Percentiles rank a stretch among this genome's conserved stretches.
phyloP scores from a whole-genome alignment of 2,888 invertebrate genomes.

The Synergus laeviventris region DNA sequence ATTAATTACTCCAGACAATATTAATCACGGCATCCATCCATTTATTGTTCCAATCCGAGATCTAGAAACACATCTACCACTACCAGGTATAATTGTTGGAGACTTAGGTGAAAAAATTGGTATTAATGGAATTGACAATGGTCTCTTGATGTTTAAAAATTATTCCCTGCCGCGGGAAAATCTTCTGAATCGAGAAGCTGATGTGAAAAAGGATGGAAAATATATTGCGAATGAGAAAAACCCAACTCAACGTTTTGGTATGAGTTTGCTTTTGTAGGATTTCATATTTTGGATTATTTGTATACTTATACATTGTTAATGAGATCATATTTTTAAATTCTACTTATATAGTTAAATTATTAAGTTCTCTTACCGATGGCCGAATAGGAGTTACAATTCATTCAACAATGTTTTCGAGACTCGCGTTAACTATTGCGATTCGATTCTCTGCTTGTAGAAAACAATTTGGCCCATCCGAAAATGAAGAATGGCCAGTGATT shows the following conservation, averaged over 20 bases:
- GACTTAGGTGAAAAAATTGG: conserved; percentile 96
- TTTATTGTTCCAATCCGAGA: conserved; percentile 92
- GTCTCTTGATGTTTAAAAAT: conserved; percentile 88
- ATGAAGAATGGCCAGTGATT: conserved; percentile 88
- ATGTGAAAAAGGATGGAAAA: conserved; percentile 89
- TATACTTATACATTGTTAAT: too few species aligned
- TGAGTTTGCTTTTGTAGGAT: too few species aligned
- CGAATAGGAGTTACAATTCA: conserved; percentile 85
- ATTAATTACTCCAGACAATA: conserved; percentile 86
- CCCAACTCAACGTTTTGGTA: conserved; percentile 88
- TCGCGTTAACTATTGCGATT: conserved; percentile 89
- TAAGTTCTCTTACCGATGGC: conserved; percentile 90
- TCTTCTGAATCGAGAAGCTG: conserved; percentile 90
- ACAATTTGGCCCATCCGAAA: conserved; percentile 89
- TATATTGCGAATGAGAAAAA: conserved; percentile 89
- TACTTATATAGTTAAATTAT: conserved; percentile 77
- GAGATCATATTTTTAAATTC: background rate
- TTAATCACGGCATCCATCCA: conserved; percentile 89
- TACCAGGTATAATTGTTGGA: conserved; percentile 89
- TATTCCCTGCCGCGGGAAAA: conserved; percentile 88
- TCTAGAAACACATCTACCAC: conserved; percentile 83
- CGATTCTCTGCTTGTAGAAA: conserved; percentile 90
- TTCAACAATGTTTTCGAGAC: conserved; percentile 79
- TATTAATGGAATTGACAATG: conserved; percentile 95
- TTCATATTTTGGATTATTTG: too few species aligned